phyloP scores from a whole-genome alignment of 2,888 invertebrate genomes.

The Adelognathus sp. region DNA sequence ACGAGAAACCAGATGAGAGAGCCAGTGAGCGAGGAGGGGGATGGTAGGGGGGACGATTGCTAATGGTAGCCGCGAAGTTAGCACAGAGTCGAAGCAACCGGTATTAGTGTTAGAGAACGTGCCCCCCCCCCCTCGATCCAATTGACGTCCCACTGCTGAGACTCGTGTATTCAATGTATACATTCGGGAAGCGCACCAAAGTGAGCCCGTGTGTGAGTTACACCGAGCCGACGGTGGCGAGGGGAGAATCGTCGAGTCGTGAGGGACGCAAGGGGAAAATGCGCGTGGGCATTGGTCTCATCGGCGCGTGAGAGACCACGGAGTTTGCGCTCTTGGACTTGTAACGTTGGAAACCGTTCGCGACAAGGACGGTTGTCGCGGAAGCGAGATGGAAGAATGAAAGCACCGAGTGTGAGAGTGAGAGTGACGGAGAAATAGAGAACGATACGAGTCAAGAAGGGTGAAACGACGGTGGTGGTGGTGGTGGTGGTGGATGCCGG shows the following conservation, averaged over 20 bases:
- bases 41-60: no score
- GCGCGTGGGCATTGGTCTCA: constrained; percentile 39
- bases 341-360: neutral
- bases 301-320: constrained; percentile 7
- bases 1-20: constrained; percentile 41
- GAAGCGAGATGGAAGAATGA: constrained; percentile 21
- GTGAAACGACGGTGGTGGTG: constrained; percentile 13
- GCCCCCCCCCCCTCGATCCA: constrained; percentile 31
- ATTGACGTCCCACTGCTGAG: constrained; percentile 24
- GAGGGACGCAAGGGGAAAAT: constrained; percentile 27
- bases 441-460: neutral
- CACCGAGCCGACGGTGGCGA: neutral
- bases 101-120: constrained; percentile 35
- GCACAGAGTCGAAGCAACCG: neutral
- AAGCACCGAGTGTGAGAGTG: constrained; percentile 38
- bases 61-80: constrained; percentile 42
- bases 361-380: neutral
- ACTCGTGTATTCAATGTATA: constrained; percentile 9
- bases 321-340: constrained; percentile 17
- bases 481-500: constrained; percentile 54
- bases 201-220: constrained; percentile 25
- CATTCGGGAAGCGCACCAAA: constrained; percentile 34
- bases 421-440: constrained; percentile 37
- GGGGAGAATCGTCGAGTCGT: neutral
- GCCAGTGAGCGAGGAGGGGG: constrained; percentile 13